Evolutionary conservation across 92 coral and sea anemone species (phyloP), one percentile per base, ranked within the genome.

Genomic region (Heliopora coerulea): DNA sequence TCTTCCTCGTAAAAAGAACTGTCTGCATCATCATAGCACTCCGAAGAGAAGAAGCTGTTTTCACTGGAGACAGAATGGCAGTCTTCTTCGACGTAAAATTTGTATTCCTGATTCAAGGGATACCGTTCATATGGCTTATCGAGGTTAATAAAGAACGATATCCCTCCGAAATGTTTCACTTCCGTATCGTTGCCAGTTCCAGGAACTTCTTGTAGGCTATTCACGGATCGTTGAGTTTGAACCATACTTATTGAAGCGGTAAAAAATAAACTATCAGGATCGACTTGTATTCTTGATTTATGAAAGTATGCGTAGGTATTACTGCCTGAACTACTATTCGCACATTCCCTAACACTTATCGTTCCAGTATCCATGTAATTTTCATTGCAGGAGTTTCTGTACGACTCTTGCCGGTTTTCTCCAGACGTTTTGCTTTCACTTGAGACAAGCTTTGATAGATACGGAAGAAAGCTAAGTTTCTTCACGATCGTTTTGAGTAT

Each of bases 91-190:
- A 27, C 19, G n/a, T 33, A 8, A 19, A 66, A 66, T 18, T 28
- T 66, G 35, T 27, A 66, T 26, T 66, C 35, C 17, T 66, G 57
- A 8, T 42, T 13, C 5, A 66, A 31, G 4, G 73, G 73, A 25
- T 25, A 41, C 29, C n/a, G 57, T 46, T 25, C 7, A 3, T 41
- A 66, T 17, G 73, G 73, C 27, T 66, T 32, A 11, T 54, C 34
- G 49, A 66, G 49, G 30, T 66, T 32, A 23, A 66, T 27, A 37
- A 66, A 66, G 27, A 66, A 66, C 28, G 57, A 41, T 10, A 66
- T 15, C 12, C 52, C 52, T 6, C 14, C 14, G 15, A 10, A n/a
- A 2, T 46, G 52, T 46, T 46, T 46, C 7, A 8, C 14, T 2
- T 3, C 52, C 7, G 52, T 2, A 46, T 46, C n/a, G 14, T 10